These are phyloP conservation scores for Bombus turneri DNA, from an alignment of 1,140 invertebrate species.

Conservation along the genomic window DNA sequence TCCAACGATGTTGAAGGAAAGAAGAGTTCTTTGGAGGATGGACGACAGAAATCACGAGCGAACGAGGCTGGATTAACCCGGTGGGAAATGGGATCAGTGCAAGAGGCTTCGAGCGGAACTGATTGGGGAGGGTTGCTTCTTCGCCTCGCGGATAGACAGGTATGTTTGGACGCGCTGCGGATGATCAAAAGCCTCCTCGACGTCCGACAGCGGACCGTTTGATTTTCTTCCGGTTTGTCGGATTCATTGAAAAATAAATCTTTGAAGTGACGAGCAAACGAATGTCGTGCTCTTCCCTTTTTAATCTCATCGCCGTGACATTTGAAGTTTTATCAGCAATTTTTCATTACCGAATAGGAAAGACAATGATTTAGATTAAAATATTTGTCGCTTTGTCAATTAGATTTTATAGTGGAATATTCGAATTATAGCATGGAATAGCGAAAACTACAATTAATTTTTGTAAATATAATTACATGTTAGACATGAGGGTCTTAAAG, in stretches of 20 bases:
- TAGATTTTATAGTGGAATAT: background rate
- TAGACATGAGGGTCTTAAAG: rapidly evolving
- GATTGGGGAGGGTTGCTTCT: slow-evolving; percentile 22
- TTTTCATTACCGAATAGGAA: background rate
- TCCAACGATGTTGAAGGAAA: background rate
- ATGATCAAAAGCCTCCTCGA: background rate
- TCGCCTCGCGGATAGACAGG: background rate
- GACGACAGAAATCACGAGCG: slow-evolving; percentile 14
- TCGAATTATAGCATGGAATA: too few species aligned
- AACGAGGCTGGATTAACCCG: slow-evolving; percentile 8
- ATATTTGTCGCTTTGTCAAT: too few species aligned
- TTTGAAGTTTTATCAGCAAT: background rate
- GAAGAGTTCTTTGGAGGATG: background rate
- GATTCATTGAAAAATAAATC: background rate
- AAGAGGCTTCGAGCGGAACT: slow-evolving; percentile 23
- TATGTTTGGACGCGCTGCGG: slow-evolving; percentile 13
- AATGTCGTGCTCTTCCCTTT: background rate
- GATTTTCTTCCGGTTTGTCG: background rate
- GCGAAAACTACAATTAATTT: too few species aligned
- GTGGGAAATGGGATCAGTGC: slow-evolving; percentile 1
- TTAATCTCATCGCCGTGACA: background rate
- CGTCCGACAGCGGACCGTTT: background rate
- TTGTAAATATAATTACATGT: too few species aligned
- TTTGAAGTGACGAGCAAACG: background rate
- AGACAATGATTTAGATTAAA: too few species aligned